Evolutionary conservation across 2,797 vertebrate species (phyloP).

Genomic region (Hozukius guyotensis): DNA sequence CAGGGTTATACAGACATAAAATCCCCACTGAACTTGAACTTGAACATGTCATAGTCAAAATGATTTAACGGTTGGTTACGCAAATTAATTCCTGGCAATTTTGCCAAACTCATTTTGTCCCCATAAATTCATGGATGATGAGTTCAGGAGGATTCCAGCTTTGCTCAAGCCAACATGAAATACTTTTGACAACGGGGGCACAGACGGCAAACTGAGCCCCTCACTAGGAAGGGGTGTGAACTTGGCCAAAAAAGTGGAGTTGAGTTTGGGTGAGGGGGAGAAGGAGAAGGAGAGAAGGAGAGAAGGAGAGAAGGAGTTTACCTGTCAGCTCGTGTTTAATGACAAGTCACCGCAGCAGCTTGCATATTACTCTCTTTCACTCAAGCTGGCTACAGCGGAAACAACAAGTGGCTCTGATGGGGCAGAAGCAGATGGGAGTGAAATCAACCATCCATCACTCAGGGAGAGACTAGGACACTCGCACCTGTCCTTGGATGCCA

Average conservation of each 20-base stretch:
- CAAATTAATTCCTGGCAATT: neutral
- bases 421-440: conserved; percentile 65
- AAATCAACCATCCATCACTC: conserved; percentile 60
- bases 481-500: conserved; percentile 76
- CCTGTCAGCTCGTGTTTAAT: conserved; percentile 44
- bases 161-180: conserved; percentile 47
- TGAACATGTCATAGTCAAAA: neutral
- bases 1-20: neutral
- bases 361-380: conserved; percentile 6
- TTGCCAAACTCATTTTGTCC: conserved; percentile 19
- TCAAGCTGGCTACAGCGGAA: conserved; percentile 16
- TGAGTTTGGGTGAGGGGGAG: neutral
- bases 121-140: conserved; percentile 9
- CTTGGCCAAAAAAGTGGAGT: conserved; percentile 22
- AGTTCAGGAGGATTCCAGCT: conserved; percentile 24
- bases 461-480: conserved; percentile 20
- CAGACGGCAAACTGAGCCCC: conserved; percentile 53
- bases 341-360: conserved; percentile 9
- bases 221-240: conserved; percentile 37
- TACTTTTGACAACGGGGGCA: conserved; percentile 50
- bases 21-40: neutral
- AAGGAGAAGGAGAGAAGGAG: neutral
- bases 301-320: conserved; percentile 1
- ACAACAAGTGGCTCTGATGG: conserved; percentile 53
- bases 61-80: neutral